Percentiles rank a stretch among this genome's conserved stretches.
phyloP scores from a whole-genome alignment of 2,113 vertebrate species.

The Opisthocomus hoazin region DNA sequence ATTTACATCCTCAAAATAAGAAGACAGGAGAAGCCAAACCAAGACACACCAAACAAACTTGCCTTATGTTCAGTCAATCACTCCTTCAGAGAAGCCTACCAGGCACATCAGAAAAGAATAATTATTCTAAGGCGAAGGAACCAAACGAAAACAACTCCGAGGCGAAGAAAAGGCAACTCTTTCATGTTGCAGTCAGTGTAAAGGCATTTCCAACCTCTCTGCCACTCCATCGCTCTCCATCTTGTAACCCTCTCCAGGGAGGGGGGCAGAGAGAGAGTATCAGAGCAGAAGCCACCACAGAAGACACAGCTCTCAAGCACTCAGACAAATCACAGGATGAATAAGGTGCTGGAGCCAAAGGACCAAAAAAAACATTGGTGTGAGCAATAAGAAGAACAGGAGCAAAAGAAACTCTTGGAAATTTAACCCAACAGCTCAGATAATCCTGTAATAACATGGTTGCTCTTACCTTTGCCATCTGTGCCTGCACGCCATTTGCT shows the following conservation, averaged over 20 bases:
- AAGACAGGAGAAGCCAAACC: neutral
- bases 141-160: neutral
- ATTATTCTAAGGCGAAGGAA: neutral
- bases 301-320: neutral
- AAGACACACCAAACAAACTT: neutral
- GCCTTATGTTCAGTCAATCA: neutral
- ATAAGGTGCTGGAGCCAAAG: neutral
- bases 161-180: neutral
- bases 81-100: neutral
- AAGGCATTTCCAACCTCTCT: neutral
- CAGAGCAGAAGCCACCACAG: neutral
- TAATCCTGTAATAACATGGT: neutral
- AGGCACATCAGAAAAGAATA: neutral
- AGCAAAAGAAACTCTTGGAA: neutral
- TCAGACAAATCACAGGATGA: neutral
- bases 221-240: neutral
- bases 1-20: neutral
- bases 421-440: neutral
- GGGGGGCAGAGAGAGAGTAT: neutral
- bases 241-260: neutral
- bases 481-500: slow-evolving; percentile 96
- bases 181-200: neutral
- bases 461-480: slow-evolving; percentile 96
- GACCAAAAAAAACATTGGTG: neutral
- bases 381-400: neutral